Base-by-base conservation (phyloP, 2,888 invertebrate genomes). In the Perdita meconis region DNA sequence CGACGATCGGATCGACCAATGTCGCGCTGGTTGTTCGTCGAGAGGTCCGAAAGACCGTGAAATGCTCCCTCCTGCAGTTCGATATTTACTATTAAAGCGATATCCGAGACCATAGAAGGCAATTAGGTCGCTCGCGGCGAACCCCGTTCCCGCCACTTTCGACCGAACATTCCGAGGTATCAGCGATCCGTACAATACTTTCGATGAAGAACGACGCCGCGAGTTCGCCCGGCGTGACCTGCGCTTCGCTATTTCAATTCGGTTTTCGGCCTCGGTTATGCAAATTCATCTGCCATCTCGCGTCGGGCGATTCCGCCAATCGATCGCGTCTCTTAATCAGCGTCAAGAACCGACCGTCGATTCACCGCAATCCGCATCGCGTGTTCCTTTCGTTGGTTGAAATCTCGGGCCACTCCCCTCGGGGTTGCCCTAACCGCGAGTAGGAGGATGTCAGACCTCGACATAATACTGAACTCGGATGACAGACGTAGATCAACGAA, bases 11-110 rank as follows among this genome's bases (percentile, higher is more conserved):
- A 6, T 51, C 36, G 66, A 42, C 56, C 59, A 72, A 60, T 61
- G 51, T 50, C 50, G 24, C 40, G 51, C n/a, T 65, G 51, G 24
- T 22, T 71, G 34, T 34, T 65, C 44, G 53, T 75, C 64, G 57
- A 57, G 16, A 47, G 65, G 74, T 40, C 64, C 53, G 26, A 65
- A 47, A 34, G 42, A 22, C 50, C 38, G 12, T 22, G 57, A 30
- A 59, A 53, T 44, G 59, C 56, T 65, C 67, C 63, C 50, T 38
- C 50, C 60, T 40, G 61, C 73, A 73, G 73, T 77, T 77, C 73
- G 76, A 77, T 76, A 70, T 55, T 13, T 50, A 57, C 34, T 19
- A 13, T 50, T 40, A 55, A 69, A 69, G 44, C 34, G 30, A 50
- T 40, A 19, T 47, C 22, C 12, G 0, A 47, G 3, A 36, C 38